phyloP scores from a whole-genome alignment of 2,888 invertebrate genomes.

The Myopa testacea region DNA sequence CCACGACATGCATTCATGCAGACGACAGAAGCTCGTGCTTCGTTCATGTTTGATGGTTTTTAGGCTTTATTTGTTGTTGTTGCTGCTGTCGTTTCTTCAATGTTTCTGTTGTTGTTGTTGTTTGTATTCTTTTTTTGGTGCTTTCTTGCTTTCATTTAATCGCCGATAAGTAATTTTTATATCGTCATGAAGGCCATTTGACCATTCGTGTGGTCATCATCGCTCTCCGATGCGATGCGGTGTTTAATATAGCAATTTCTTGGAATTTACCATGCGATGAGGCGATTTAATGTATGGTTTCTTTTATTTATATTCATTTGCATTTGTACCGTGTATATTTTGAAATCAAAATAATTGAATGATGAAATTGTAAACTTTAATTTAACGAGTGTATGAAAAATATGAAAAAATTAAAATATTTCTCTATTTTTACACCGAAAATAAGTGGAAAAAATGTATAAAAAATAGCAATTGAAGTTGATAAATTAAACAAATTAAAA shows the following conservation, averaged over 20 bases:
- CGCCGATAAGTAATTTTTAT: not conserved
- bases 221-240: not conserved
- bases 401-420: not conserved
- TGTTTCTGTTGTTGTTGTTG: not conserved
- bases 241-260: slow-evolving; percentile 11
- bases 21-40: too few relatives aligned
- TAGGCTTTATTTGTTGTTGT: not conserved
- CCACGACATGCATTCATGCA: too few relatives aligned
- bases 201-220: not conserved
- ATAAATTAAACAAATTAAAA: too few relatives aligned
- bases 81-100: not conserved
- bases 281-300: too few relatives aligned
- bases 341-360: too few relatives aligned
- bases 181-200: not conserved
- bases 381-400: not conserved
- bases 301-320: too few relatives aligned
- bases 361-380: not conserved
- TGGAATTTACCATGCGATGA: not conserved
- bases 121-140: not conserved
- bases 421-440: too few relatives aligned
- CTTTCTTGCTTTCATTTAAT: not conserved
- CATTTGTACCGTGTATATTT: too few relatives aligned
- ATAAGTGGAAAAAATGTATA: too few relatives aligned
- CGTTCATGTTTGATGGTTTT: too few relatives aligned
- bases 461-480: too few relatives aligned